These are phyloP conservation scores for Zoanthus solanderi DNA, from an alignment of 92 coral and sea anemone species.

Conservation along the genomic window DNA sequence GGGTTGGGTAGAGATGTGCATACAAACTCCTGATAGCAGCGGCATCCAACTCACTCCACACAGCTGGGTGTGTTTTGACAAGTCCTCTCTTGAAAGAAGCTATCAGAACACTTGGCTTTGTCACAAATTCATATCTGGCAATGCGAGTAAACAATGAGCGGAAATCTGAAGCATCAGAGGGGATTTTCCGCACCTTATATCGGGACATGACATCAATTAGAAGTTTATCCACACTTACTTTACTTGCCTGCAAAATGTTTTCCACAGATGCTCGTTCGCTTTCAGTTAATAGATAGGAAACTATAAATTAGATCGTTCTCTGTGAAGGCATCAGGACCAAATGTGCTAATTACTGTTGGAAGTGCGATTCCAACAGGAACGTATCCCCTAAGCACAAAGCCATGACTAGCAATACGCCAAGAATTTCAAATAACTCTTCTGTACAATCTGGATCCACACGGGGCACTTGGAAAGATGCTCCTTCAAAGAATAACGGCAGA, in stretches of 20 bases:
- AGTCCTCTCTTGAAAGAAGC: conserved; percentile 53
- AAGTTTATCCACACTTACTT: conserved; percentile 50
- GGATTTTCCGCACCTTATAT: conserved; percentile 46
- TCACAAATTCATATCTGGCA: conserved; percentile 56
- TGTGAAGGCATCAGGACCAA: conserved; percentile 30
- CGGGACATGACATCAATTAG: conserved; percentile 52
- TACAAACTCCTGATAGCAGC: conserved; percentile 44
- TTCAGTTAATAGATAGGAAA: conserved; percentile 41
- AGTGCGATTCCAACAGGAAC: conserved; percentile 52
- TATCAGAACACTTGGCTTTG: conserved; percentile 45
- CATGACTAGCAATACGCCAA: conserved; percentile 58
- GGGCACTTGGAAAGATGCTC: conserved; percentile 36
- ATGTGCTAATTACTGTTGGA: conserved; percentile 46
- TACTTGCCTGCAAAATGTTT: conserved; percentile 40
- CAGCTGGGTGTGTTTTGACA: neutral
- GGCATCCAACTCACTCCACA: conserved; percentile 46
- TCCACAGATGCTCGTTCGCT: conserved; percentile 42
- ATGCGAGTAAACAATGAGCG: conserved; percentile 44
- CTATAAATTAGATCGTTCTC: conserved; percentile 43
- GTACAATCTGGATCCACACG: conserved; percentile 58
- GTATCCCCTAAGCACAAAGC: conserved; percentile 53
- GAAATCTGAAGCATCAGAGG: conserved; percentile 38
- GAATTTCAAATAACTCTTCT: conserved; percentile 49
- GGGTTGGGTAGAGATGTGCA: conserved; percentile 41
- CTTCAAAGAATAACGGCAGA: conserved; percentile 53